Percentiles rank a stretch among this genome's conserved stretches.
Conservation (phyloP, 2,797 vertebrate genomes). For the Zenarchopterus dispar region DNA sequence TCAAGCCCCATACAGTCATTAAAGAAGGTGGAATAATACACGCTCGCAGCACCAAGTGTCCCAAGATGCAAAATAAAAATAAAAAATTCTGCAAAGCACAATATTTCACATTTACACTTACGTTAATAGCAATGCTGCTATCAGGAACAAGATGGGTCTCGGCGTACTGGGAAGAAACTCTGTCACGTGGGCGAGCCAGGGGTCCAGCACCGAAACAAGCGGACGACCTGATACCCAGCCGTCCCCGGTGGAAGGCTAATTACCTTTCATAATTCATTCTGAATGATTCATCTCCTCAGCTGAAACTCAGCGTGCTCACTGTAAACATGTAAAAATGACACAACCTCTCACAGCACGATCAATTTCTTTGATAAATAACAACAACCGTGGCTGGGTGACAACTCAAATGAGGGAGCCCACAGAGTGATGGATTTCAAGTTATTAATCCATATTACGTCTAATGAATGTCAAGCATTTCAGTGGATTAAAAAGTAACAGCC, state of each 20-base stretch:
- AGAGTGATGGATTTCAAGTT: background rate
- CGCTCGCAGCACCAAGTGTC: too few species aligned
- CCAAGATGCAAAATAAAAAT: background rate
- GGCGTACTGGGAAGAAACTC: background rate
- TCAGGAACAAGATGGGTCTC: background rate
- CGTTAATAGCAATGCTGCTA: conserved; percentile 7
- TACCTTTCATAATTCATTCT: conserved; percentile 57
- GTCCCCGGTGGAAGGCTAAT: conserved; percentile 43
- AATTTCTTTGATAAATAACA: conserved; percentile 52
- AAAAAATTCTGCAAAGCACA: background rate
- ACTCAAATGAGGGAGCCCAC: conserved; percentile 15
- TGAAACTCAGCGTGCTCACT: conserved; percentile 38
- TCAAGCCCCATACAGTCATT: conserved; percentile 20
- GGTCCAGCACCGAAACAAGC: background rate
- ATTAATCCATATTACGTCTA: background rate
- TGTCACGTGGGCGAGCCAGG: background rate
- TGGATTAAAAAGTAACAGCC: background rate
- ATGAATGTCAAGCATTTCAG: background rate
- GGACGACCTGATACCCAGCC: background rate
- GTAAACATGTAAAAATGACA: conserved; percentile 44
- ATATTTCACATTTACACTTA: background rate
- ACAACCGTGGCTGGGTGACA: conserved; percentile 14
- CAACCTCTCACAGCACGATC: conserved; percentile 38
- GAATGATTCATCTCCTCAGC: conserved; percentile 24
- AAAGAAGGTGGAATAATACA: conserved; percentile 14